These are phyloP conservation scores for Epistrophella euchroma DNA, from an alignment of 2,888 invertebrate species.

Conservation along the genomic window DNA sequence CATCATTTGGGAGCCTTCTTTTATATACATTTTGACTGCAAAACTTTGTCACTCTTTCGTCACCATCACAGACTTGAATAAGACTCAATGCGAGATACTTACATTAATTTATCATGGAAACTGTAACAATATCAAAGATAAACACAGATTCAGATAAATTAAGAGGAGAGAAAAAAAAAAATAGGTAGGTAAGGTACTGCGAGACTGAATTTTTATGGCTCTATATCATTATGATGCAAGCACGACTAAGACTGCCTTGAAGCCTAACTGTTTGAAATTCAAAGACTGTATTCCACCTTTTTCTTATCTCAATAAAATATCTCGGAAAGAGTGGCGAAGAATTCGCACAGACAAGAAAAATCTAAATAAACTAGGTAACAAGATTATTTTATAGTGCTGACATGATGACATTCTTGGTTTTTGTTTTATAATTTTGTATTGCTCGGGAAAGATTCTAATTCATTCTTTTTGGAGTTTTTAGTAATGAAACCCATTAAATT, in stretches of 20 bases:
- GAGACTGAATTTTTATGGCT: conserved; percentile 12
- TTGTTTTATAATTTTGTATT: no score
- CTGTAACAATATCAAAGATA: conserved; percentile 53
- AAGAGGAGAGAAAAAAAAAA: neutral
- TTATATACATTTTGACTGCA: conserved; percentile 15
- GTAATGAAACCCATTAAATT: neutral
- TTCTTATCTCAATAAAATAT: neutral
- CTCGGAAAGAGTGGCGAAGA: neutral
- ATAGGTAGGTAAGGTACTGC: neutral
- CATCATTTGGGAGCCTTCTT: conserved; percentile 13
- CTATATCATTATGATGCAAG: conserved; percentile 49
- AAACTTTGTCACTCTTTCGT: conserved; percentile 67
- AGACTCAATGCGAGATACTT: neutral
- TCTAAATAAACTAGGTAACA: neutral
- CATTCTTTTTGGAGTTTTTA: neutral
- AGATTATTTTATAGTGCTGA: conserved; percentile 5
- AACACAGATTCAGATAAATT: conserved; percentile 33
- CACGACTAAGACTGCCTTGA: neutral
- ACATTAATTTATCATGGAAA: conserved; percentile 41
- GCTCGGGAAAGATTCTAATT: neutral
- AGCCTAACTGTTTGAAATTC: conserved; percentile 40
- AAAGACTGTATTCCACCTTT: conserved; percentile 16
- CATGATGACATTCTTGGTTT: neutral
- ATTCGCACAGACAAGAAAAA: conserved; percentile 21
- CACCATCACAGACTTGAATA: conserved; percentile 18